These are phyloP conservation scores for Exephanes ischioxanthus DNA, from an alignment of 2,888 invertebrate genomes.

Conservation along the genomic window DNA sequence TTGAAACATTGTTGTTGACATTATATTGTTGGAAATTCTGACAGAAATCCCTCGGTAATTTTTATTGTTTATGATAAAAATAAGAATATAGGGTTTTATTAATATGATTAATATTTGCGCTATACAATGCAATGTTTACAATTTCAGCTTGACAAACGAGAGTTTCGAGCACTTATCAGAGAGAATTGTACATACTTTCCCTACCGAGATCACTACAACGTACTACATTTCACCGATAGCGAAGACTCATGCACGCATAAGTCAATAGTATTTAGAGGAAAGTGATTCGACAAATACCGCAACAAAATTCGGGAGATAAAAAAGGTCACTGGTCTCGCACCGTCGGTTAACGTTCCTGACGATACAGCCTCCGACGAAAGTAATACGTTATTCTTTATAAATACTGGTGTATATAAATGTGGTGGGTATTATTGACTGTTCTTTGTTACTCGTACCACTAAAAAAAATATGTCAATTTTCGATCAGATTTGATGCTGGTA, in stretches of 20 bases:
- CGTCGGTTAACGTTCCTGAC: background rate
- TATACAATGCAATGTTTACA: too few relatives aligned
- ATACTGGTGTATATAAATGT: too few relatives aligned
- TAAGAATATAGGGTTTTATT: background rate
- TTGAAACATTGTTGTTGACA: slow-evolving; percentile 15
- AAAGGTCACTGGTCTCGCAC: slow-evolving; percentile 2
- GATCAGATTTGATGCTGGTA: too few relatives aligned
- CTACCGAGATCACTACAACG: slow-evolving; percentile 16
- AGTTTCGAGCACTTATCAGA: slow-evolving; percentile 30
- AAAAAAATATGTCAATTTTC: too few relatives aligned
- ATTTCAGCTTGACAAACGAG: slow-evolving; percentile 24
- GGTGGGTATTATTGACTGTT: too few relatives aligned
- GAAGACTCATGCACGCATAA: slow-evolving; percentile 28
- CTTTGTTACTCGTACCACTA: too few relatives aligned
- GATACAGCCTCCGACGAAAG: slow-evolving; percentile 2
- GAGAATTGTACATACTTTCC: slow-evolving; percentile 41
- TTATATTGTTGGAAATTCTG: background rate
- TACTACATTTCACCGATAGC: slow-evolving; percentile 39
- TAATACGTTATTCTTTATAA: background rate
- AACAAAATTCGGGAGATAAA: slow-evolving; percentile 44
- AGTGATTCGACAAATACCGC: slow-evolving; percentile 46
- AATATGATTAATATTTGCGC: background rate
- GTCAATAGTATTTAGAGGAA: slow-evolving; percentile 37
- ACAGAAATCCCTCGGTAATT: background rate
- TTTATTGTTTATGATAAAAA: background rate